These are phyloP conservation scores for Anthopleura xanthogrammica DNA, from an alignment of 92 coral and sea anemone species.

Conservation along the genomic window DNA sequence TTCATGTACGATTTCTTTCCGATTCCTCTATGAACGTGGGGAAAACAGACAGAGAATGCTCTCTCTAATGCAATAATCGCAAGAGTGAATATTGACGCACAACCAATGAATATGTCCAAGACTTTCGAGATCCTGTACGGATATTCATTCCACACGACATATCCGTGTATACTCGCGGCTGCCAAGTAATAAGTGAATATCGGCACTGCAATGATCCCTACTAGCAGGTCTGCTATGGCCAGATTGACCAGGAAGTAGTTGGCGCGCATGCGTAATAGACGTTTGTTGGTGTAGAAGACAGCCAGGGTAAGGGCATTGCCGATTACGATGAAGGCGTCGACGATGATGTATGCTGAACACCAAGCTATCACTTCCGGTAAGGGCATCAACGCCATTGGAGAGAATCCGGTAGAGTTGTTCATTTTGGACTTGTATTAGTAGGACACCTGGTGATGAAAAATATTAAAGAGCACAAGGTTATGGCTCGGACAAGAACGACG, in stretches of 20 bases:
- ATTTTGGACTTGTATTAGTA: constrained; percentile 9
- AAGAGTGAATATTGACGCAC: constrained; percentile 78
- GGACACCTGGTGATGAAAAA: neutral
- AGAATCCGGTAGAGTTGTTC: constrained; percentile 58
- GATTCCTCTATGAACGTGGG: constrained; percentile 68
- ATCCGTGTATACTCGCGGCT: constrained; percentile 52
- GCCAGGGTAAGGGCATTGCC: constrained; percentile 75
- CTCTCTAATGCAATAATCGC: constrained; percentile 76
- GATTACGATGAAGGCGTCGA: constrained; percentile 62
- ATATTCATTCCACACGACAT: constrained; percentile 34
- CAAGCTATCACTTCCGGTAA: constrained; percentile 60
- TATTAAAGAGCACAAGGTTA: neutral
- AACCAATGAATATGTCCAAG: constrained; percentile 73
- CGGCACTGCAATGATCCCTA: constrained; percentile 76
- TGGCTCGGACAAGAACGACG: neutral
- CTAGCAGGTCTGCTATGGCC: constrained; percentile 78
- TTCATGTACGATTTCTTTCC: constrained; percentile 44
- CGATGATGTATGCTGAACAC: constrained; percentile 65
- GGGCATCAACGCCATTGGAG: constrained; percentile 23
- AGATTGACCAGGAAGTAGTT: constrained; percentile 79
- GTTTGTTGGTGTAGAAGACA: constrained; percentile 70
- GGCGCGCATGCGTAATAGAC: constrained; percentile 77
- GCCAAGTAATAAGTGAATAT: constrained; percentile 64
- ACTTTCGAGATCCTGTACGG: constrained; percentile 54
- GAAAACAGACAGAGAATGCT: constrained; percentile 70